Base-by-base conservation (phyloP, 1,140 invertebrate species). In the Heliconius nattereri region DNA sequence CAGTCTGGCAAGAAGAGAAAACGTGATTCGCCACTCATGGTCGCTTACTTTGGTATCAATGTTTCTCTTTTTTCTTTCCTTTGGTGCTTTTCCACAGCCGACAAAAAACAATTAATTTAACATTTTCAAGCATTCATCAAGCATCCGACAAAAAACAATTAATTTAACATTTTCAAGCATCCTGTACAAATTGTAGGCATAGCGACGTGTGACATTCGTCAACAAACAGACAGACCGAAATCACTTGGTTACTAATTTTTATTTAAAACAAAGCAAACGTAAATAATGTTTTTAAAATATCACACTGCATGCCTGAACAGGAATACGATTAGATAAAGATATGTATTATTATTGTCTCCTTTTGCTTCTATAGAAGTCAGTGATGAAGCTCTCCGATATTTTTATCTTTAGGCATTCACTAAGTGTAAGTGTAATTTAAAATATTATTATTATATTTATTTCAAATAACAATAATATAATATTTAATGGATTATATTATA, bases 181-280 rank as follows among this genome's bases (percentile, higher is more conserved):
- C 75, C 75, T 80, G 75, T 80, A 73, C 6, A 73, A 3, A 32
- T 8, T 80, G 26, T 76, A 76, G 49, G 11, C 37, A 7, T 11
- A 66, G 60, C 54, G 23, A 81, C 84, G 82, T 85, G 86, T 81
- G 86, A 88, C 86, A 86, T 88, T 86, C 81, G 83, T 86, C 82
- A 66, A 75, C 85, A 84, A 86, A 88, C 79, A 85, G 70, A 75
- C 74, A 70, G 74, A 73, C 54, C 83, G 80, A 83, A 86, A 85
- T 84, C 81, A 83, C 78, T 32, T 76, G 75, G 66, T 71, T 78
- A 81, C 82, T 86, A 85, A 85, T 84, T 80, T 81, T 78, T 78
- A 80, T 78, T 80, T 78, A 82, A 85, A 83, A 84, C 81, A 86
- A 85, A 80, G 76, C 79, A 57, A 45, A 35, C 19, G 32, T 40